A percentile compares a stretch with the other conserved stretches of the same genome.
phyloP scores from a whole-genome alignment of 2,888 invertebrate genomes.

The Zele albiditarsus region DNA sequence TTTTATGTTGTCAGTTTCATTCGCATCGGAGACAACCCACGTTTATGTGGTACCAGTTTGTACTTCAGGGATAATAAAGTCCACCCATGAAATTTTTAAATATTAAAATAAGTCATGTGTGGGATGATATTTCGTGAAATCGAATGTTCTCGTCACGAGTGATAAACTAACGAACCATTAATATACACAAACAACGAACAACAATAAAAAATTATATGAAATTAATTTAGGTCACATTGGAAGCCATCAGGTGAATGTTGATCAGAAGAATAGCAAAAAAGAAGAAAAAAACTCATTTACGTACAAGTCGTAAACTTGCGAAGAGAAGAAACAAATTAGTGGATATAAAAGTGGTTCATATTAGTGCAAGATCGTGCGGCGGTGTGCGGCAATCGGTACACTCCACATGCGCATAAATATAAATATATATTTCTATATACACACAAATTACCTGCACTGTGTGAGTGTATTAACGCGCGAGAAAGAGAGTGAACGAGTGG shows the following conservation, averaged over 20 bases:
- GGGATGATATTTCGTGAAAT: conserved; percentile 45
- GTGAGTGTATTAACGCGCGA: conserved; percentile 20
- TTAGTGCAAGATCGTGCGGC: conserved; percentile 13
- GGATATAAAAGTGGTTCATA: neutral
- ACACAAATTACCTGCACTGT: conserved; percentile 16
- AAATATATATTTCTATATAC: neutral
- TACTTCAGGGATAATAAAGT: conserved; percentile 20
- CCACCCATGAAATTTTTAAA: conserved; percentile 32
- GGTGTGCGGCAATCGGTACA: conserved; percentile 27
- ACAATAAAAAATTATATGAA: neutral
- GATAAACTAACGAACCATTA: conserved; percentile 33
- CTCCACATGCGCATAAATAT: neutral
- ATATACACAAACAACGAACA: neutral
- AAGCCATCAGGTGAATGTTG: neutral
- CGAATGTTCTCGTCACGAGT: conserved; percentile 18
- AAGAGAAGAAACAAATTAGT: conserved; percentile 23
- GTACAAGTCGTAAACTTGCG: conserved; percentile 5
- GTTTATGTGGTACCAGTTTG: conserved; percentile 27
- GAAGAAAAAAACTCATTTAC: neutral
- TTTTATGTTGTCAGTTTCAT: conserved; percentile 19
- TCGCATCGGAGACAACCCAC: conserved; percentile 46
- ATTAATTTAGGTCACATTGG: neutral
- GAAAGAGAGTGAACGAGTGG: conserved; percentile 32
- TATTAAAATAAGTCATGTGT: conserved; percentile 40
- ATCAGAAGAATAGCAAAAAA: neutral